These are phyloP conservation scores for Chironomus tentans DNA, from an alignment of 2,888 invertebrate species.

Conservation along the genomic window DNA sequence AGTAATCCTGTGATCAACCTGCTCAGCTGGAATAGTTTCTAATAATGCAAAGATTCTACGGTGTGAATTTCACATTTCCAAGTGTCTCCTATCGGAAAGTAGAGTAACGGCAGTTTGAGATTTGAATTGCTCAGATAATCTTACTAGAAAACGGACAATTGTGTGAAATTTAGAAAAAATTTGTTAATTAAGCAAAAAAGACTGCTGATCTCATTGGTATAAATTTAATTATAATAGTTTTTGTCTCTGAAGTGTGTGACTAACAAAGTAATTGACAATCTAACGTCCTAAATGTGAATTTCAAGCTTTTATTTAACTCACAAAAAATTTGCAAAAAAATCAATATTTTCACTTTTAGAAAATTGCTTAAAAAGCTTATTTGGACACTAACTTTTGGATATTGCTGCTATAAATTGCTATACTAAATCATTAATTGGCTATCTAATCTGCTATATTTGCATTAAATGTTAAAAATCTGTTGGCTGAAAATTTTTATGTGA, in stretches of 20 bases:
- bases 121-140: neutral
- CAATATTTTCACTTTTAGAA: neutral
- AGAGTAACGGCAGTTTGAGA: too few relatives aligned
- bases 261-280: conserved; percentile 23
- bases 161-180: neutral
- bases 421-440: neutral
- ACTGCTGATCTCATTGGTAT: conserved; percentile 22
- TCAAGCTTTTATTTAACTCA: neutral
- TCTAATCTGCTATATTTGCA: neutral
- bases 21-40: too few relatives aligned
- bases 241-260: conserved; percentile 16
- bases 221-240: conserved; percentile 15
- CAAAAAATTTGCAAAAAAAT: neutral
- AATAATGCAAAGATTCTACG: too few relatives aligned
- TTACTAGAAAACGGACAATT: neutral
- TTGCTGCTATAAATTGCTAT: neutral
- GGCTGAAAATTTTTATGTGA: neutral
- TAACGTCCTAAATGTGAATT: neutral
- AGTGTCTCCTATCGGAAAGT: too few relatives aligned
- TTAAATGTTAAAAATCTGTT: neutral
- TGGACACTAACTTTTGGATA: neutral
- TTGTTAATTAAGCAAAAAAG: neutral
- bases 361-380: neutral
- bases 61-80: too few relatives aligned
- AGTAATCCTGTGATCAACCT: too few relatives aligned